Evolutionary conservation across 2,888 invertebrate genomes (phyloP).

Genomic region (Ornithoptera alexandrae): DNA sequence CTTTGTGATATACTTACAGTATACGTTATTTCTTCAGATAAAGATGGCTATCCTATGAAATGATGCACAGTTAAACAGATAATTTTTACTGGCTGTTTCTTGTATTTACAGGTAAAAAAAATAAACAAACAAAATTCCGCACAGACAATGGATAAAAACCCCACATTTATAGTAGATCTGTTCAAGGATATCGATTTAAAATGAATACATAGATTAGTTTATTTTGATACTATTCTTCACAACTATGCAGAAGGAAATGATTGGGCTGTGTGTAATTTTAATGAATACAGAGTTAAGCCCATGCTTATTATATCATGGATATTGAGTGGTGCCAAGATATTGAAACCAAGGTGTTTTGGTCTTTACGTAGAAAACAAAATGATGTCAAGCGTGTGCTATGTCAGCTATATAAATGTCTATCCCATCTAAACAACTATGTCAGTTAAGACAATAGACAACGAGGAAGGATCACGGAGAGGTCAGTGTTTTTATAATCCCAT

Average conservation of each 20-base stretch:
- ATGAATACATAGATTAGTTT: constrained; percentile 36
- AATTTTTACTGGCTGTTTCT: constrained; percentile 83
- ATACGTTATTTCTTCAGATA: constrained; percentile 80
- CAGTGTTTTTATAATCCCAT: constrained; percentile 15
- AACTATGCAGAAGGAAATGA: constrained; percentile 1
- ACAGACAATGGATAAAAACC: constrained; percentile 14
- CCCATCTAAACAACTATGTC: constrained; percentile 27
- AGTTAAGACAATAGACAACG: constrained; percentile 6
- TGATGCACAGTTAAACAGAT: constrained; percentile 88
- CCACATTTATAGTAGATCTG: constrained; percentile 32
- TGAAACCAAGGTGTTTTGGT: constrained; percentile 13
- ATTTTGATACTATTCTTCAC: constrained; percentile 24
- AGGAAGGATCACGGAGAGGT: constrained; percentile 11
- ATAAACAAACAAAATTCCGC: constrained; percentile 48
- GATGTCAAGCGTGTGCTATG: constrained; percentile 25
- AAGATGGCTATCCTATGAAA: constrained; percentile 86
- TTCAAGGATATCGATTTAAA: constrained; percentile 35
- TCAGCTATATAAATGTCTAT: constrained; percentile 25
- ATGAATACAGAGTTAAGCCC: constrained; percentile 5
- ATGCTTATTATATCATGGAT: not conserved
- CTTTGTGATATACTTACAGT: constrained; percentile 80
- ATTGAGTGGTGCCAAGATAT: constrained; percentile 13
- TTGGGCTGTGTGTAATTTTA: constrained; percentile 5
- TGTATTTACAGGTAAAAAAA: constrained; percentile 76
- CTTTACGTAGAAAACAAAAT: constrained; percentile 9